Evolutionary conservation across 1,140 invertebrate genomes (phyloP), one percentile per base, ranked within the genome.

Genomic region (Bilobella aurantiaca): DNA sequence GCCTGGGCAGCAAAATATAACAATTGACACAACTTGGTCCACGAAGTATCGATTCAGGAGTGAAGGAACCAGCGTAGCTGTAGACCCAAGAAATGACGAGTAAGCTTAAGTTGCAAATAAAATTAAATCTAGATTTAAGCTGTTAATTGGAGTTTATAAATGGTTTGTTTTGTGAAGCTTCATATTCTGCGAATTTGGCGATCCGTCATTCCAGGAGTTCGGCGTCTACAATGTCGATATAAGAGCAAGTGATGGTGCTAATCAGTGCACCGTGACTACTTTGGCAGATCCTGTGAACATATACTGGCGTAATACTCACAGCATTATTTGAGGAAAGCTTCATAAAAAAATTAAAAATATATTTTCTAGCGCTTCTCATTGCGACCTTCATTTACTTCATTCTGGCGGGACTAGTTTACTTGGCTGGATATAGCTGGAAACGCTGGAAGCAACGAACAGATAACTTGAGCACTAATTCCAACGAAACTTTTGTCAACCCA

Each of bases 301-400:
- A 32, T 69, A 70, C 47, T 62, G 66, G 5, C 71, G 71, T 73
- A n/a, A n/a, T n/a, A n/a, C n/a, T n/a, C n/a, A 70, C 62, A 62
- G 12, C 58, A 64, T 58, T 27, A 2, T 16, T 32, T 57, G 27
- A 59, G 29, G 30, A 18, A 5, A 58, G 28, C 29, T 37, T 12
- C 27, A 42, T 29, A 14, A 29, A 61, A 34, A 18, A 12, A 2
- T 62, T 28, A 8, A 18, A 31, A 1, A 3, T 18, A 59, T 8
- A 46, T 63, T 65, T 58, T 32, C 61, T 27, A 29, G 69, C 68
- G 68, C 31, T 28, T 72, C 32, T 72, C 1, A 57, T 62, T n/a
- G 58, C 63, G 18, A 58, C 68, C 18, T 73, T 66, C 31, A 23
- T 56, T n/a, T 23, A 53, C 1, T 18, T 68, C n/a, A 42, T 42